These are phyloP conservation scores for Synanthedon andrenaeformis DNA, from an alignment of 2,888 invertebrate genomes.

Conservation along the genomic window DNA sequence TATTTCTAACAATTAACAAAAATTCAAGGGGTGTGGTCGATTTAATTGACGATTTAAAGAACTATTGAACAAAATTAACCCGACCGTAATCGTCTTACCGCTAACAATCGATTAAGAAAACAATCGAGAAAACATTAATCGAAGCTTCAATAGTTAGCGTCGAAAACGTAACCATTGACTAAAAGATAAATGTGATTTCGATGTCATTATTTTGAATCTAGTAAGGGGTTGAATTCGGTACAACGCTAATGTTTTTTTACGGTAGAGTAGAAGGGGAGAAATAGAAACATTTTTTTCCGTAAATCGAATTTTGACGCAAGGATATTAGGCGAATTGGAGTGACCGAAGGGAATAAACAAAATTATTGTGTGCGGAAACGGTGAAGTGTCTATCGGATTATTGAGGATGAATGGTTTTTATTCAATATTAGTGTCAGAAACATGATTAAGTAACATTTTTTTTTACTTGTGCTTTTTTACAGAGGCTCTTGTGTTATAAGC, in stretches of 20 bases:
- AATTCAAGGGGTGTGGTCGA: conserved; percentile 39
- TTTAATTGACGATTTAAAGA: conserved; percentile 18
- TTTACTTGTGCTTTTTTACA: too few relatives aligned
- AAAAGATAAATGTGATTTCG: conserved; percentile 32
- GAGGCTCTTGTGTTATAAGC: too few relatives aligned
- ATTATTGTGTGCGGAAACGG: conserved; percentile 49
- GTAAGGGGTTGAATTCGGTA: conserved; percentile 25
- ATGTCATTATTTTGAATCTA: conserved; percentile 25
- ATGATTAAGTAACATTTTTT: too few relatives aligned
- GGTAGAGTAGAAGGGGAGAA: conserved; percentile 35
- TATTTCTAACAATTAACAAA: not conserved
- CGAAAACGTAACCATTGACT: conserved; percentile 21
- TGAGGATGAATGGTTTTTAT: conserved; percentile 27
- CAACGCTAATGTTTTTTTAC: conserved; percentile 46
- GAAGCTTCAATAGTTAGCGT: conserved; percentile 10
- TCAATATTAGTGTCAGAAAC: not conserved
- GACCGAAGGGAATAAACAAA: conserved; percentile 49
- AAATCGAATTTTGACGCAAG: conserved; percentile 55
- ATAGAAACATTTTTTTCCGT: conserved; percentile 42
- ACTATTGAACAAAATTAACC: conserved; percentile 21
- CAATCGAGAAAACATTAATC: conserved; percentile 43
- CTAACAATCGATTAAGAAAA: conserved; percentile 42
- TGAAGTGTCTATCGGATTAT: conserved; percentile 50
- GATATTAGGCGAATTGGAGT: conserved; percentile 55
- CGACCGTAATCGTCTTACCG: conserved; percentile 40